phyloP scores from a whole-genome alignment of 2,113 vertebrate species.

The Serinus canaria region DNA sequence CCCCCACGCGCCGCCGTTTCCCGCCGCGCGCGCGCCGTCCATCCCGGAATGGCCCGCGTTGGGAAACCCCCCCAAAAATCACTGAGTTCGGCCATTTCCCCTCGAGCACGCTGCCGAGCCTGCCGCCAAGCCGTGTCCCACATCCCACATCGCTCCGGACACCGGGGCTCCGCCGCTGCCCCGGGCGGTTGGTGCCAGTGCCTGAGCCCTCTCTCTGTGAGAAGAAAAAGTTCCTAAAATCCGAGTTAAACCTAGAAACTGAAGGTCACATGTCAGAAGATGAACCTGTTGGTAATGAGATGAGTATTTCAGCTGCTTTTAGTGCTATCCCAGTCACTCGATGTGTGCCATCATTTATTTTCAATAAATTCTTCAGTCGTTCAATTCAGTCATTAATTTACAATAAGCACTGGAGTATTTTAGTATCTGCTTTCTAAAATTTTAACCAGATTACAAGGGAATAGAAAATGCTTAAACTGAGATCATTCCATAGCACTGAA shows the following conservation, averaged over 20 bases:
- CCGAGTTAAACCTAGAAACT: neutral
- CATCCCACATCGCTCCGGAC: neutral
- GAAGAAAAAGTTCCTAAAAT: neutral
- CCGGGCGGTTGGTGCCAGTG: neutral
- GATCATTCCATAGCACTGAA: accelerated
- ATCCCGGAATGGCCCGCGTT: accelerated
- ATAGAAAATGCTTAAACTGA: neutral
- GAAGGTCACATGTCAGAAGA: neutral
- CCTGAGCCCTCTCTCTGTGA: neutral
- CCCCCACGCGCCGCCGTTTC: neutral
- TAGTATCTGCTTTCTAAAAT: neutral
- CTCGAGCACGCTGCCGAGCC: accelerated
- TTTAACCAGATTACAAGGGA: neutral
- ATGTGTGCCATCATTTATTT: neutral
- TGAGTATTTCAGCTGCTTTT: neutral
- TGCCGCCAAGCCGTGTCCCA: too few relatives aligned
- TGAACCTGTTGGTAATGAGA: neutral
- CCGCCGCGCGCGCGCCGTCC: neutral
- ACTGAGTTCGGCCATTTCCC: neutral
- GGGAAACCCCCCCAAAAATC: neutral
- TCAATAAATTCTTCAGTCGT: neutral
- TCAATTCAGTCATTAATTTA: neutral
- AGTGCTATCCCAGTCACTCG: accelerated
- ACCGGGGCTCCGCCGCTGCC: neutral
- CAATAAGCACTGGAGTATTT: neutral